phyloP scores from a whole-genome alignment of 2,113 vertebrate genomes.

The Acanthochromis polyacanthus region DNA sequence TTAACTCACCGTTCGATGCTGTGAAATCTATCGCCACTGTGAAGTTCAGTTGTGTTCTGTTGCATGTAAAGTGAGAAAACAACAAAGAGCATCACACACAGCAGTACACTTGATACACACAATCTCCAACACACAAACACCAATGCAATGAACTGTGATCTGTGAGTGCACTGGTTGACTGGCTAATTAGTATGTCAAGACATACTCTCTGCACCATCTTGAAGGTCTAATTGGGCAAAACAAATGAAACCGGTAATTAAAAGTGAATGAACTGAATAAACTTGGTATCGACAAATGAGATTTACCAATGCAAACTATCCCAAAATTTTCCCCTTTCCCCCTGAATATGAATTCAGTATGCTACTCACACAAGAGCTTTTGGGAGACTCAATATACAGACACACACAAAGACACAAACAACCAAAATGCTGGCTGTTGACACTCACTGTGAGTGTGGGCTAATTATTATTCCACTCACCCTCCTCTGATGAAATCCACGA shows the following conservation, averaged over 20 bases:
- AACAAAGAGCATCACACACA: conserved; percentile 15
- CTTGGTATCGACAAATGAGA: conserved; percentile 36
- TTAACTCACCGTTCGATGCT: conserved; percentile 94
- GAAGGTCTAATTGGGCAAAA: conserved; percentile 51
- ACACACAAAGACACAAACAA: conserved; percentile 9
- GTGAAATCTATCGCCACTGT: conserved; percentile 99
- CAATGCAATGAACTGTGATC: not conserved
- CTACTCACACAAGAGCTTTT: conserved; percentile 15
- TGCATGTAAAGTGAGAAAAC: conserved; percentile 18
- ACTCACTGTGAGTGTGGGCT: conserved; percentile 20
- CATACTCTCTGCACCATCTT: conserved; percentile 26
- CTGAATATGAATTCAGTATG: conserved; percentile 17
- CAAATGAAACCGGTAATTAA: conserved; percentile 61
- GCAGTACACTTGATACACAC: conserved; percentile 10
- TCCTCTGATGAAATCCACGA: conserved; percentile 98
- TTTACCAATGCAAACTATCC: conserved; percentile 17
- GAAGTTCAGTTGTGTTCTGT: conserved; percentile 97
- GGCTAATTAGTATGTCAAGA: conserved; percentile 35
- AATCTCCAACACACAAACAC: conserved; percentile 5
- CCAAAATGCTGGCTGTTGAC: conserved; percentile 29
- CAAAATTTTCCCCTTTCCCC: not conserved
- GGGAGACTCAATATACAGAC: conserved; percentile 28
- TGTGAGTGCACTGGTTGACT: conserved; percentile 27
- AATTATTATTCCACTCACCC: conserved; percentile 90
- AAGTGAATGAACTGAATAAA: conserved; percentile 64